A percentile compares a stretch with the other conserved stretches of the same genome.
Evolutionary conservation across 2,113 vertebrate genomes (phyloP).

Genomic region (Stomatorhinus ivindoensis): DNA sequence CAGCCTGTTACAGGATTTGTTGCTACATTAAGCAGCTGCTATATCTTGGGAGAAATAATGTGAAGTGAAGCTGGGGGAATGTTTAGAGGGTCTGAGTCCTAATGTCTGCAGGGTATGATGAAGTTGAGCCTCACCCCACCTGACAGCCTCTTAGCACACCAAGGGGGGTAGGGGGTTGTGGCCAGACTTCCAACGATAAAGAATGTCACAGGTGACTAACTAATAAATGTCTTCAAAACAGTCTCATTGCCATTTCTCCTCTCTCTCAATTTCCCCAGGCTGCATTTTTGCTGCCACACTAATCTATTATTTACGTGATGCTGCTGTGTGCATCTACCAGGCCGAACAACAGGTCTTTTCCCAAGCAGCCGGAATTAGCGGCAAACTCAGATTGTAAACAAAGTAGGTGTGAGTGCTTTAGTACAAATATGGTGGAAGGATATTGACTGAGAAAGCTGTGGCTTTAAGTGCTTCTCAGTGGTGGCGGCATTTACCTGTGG

Average conservation of each 20-base stretch:
- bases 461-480: conserved; percentile 12
- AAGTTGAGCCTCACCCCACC: background rate
- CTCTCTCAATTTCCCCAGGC: background rate
- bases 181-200: background rate
- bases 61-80: background rate
- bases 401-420: background rate
- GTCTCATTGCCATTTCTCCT: background rate
- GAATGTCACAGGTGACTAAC: background rate
- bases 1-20: background rate
- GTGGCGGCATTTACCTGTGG: conserved; percentile 17
- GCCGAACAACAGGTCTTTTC: background rate
- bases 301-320: background rate
- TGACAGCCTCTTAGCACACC: background rate
- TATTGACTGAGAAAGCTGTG: background rate
- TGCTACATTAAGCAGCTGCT: conserved; percentile 12
- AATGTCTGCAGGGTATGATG: background rate
- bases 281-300: background rate
- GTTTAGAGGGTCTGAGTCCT: background rate
- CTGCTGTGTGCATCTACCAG: background rate
- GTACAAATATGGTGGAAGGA: background rate
- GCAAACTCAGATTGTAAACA: background rate
- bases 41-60: background rate
- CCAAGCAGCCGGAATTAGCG: background rate
- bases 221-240: background rate
- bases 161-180: background rate